Base-by-base conservation (phyloP, 2,888 invertebrate species). In the Celastrina argiolus region DNA sequence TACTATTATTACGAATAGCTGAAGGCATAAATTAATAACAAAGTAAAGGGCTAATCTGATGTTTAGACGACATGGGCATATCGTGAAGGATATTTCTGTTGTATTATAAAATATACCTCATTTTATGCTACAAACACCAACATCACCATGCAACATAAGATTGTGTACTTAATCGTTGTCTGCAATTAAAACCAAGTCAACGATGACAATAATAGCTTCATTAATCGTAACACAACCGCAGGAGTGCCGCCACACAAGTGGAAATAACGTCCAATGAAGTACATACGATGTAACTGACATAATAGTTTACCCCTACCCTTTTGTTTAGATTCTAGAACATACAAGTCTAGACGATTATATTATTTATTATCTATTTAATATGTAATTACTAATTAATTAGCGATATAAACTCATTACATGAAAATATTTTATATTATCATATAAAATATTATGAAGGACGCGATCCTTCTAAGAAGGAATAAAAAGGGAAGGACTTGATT, bases 181-280 rank as follows among this genome's bases (percentile, higher is more conserved):
- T 51, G 51, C 6, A 51, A 22, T 22, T 51, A 12, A 22, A 51
- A 51, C 22, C 12, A 51, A 4, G 12, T 51, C 12, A 16, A 51
- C 22, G 51, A 12, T 26, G 51, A 51, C 51, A 26, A 51, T 51
- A 51, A 51, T 51, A 26, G 51, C 51, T 51, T 14, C 12, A 51
- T 22, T 22, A 51, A 12, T 51, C 22, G 51, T 26, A 51, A 51
- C 12, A 26, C 51, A 51, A 51, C 51, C 51, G 22, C 51, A 51
- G 51, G 22, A 51, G 22, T 18, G 3, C 12, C 22, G 3, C 12
- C 22, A 51, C 22, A 26, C 26, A 51, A 51, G 51, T 51, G 22
- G 51, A 51, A 51, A 51, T 26, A 51, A 51, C 51, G 51, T 51
- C 22, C 51, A 51, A 51, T 51, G 22, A 51, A 12, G 51, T 10